phyloP scores from a whole-genome alignment of 2,888 invertebrate species.

The Acleris laterana region DNA sequence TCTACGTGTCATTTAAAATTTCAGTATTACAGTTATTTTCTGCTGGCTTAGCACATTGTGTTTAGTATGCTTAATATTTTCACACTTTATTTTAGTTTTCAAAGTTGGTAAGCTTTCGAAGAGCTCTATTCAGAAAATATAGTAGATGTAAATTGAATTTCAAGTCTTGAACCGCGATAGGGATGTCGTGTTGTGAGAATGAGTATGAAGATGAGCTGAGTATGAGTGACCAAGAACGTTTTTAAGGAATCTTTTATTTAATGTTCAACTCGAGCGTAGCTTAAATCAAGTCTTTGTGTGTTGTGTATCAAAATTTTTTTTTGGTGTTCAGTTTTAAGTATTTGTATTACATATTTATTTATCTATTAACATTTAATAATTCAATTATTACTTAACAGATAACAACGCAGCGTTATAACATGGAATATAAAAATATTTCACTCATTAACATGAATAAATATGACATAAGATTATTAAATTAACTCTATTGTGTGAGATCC shows the following conservation, averaged over 20 bases:
- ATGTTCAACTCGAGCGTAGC: too few species aligned
- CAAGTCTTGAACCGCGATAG: slow-evolving; percentile 3
- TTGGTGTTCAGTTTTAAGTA: too few species aligned
- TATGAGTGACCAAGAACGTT: not conserved
- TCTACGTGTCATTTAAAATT: not conserved
- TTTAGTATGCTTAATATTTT: slow-evolving; percentile 29
- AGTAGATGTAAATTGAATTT: slow-evolving; percentile 37
- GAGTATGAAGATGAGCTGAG: not conserved
- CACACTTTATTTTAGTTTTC: slow-evolving; percentile 17
- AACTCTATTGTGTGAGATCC: too few species aligned
- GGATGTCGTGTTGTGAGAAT: slow-evolving; percentile 1
- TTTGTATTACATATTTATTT: too few species aligned
- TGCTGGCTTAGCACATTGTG: slow-evolving; percentile 6
- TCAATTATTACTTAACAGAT: too few species aligned
- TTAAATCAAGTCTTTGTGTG: too few species aligned
- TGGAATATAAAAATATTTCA: too few species aligned
- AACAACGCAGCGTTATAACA: too few species aligned
- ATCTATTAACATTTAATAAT: too few species aligned
- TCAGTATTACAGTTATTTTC: slow-evolving; percentile 12
- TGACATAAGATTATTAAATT: too few species aligned
- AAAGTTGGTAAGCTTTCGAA: slow-evolving; percentile 24
- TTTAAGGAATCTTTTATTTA: not conserved
- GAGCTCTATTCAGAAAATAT: slow-evolving; percentile 27
- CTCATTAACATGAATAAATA: too few species aligned
- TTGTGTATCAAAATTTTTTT: too few species aligned